Percentiles rank a stretch among this genome's conserved stretches.
phyloP scores from a whole-genome alignment of 2,888 invertebrate genomes.

The Xanthia togata region DNA sequence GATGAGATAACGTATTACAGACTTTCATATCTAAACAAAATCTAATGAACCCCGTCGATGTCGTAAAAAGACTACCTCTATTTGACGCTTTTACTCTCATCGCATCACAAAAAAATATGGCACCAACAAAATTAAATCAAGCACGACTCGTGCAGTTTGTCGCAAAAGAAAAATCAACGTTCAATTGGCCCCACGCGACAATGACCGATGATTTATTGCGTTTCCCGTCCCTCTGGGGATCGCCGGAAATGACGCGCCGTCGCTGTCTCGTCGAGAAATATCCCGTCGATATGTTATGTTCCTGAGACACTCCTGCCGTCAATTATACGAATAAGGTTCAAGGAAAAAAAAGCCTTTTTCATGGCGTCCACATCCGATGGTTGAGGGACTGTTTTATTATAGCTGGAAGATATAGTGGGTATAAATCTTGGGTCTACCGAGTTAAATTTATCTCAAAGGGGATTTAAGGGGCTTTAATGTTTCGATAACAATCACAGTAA shows the following conservation, averaged over 20 bases:
- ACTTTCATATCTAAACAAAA: neutral
- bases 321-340: constrained; percentile 70
- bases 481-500: constrained; percentile 14
- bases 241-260: constrained; percentile 74
- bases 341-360: constrained; percentile 56
- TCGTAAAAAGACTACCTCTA: neutral
- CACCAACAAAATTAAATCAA: constrained; percentile 57
- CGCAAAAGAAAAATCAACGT: constrained; percentile 80
- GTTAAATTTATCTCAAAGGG: constrained; percentile 40
- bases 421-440: constrained; percentile 41
- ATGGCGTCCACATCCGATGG: constrained; percentile 38
- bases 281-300: constrained; percentile 74
- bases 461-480: constrained; percentile 34
- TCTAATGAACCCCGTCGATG: neutral
- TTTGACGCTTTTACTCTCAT: neutral
- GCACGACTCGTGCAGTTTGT: constrained; percentile 59
- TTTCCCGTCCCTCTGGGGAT: constrained; percentile 75
- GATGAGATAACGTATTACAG: neutral
- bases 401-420: constrained; percentile 24
- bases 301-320: constrained; percentile 63
- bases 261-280: constrained; percentile 74
- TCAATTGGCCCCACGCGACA: constrained; percentile 83
- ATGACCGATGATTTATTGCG: constrained; percentile 85
- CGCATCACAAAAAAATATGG: neutral
- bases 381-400: constrained; percentile 49